Conservation (phyloP, 37 sponge, comb jelly and placozoan genomes). For the Aphrocallistes beatrix region DNA sequence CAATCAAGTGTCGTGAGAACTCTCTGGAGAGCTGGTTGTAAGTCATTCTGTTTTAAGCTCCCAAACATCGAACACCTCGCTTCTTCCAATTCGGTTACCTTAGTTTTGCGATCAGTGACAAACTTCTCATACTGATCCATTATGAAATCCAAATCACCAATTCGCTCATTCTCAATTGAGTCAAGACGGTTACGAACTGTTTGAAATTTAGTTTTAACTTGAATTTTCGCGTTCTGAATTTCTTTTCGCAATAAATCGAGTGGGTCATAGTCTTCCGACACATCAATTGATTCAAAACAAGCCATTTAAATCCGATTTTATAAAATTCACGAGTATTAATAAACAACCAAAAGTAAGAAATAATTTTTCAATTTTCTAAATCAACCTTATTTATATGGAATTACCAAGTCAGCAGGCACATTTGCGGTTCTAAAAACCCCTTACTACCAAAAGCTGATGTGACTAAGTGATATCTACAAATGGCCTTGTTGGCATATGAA, state of each 20-base stretch:
- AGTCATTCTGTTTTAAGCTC: not conserved
- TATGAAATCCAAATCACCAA: not conserved
- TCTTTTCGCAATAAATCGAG: not conserved
- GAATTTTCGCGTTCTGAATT: not conserved
- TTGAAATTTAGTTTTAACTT: not conserved
- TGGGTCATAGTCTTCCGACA: not conserved
- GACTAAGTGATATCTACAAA: too few relatives aligned
- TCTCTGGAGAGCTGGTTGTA: not conserved
- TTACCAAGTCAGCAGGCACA: too few relatives aligned
- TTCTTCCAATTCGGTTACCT: not conserved
- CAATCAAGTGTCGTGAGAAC: not conserved
- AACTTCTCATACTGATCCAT: not conserved
- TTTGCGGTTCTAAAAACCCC: too few relatives aligned
- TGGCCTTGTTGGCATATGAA: too few relatives aligned
- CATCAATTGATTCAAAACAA: too few relatives aligned
- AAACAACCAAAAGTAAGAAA: too few relatives aligned
- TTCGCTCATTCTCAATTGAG: not conserved
- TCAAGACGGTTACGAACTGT: not conserved
- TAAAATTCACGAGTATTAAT: too few relatives aligned
- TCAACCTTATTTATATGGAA: too few relatives aligned
- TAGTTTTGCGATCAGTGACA: not conserved
- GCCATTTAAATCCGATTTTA: too few relatives aligned
- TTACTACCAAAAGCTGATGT: too few relatives aligned
- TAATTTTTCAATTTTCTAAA: too few relatives aligned
- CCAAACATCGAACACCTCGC: not conserved